Base-by-base conservation (phyloP, 2,888 invertebrate species). In the Lumbricus terrestris region DNA sequence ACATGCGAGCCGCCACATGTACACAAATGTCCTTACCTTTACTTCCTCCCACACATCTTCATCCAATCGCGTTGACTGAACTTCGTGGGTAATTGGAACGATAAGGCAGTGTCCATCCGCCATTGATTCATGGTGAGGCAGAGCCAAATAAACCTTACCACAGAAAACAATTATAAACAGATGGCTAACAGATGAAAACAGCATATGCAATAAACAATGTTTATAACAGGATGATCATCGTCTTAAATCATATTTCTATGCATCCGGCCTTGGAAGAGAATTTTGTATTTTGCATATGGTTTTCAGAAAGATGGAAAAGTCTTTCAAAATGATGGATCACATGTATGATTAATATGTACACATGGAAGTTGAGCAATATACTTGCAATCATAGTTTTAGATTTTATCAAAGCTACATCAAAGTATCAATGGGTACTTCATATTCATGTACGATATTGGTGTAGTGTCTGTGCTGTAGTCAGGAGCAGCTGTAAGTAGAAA, bases 1-100 rank as follows among this genome's bases (percentile, higher is more conserved):
- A 11, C n/a, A n/a, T 69, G 69, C 8, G 47, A 47, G 47, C 47
- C 23, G 23, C 47, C 23, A 11, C 3, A 15, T 23, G n/a, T 29
- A 69, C 69, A 69, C 69, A 69, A 1, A 69, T n/a, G n/a, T 29
- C n/a, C 85, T 94, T 95, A 97, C 97, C 95, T 96, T 96, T 91
- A 99, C 96, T 95, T 98, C 98, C 91, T 96, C 96, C 97, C 98
- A 99, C 88, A 97, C 97, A 95, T 99, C 98, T 96, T 99, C 99
- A 95, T 99, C 99, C 85, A 98, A 94, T 92, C 97, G 96, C 0
- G 98, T 98, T 82, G 97, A 96, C 94, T 97, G 97, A 4, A 96
- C 94, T 0, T 96, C 95, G 95, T 99, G 99, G 92, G 97, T 96
- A 93, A 97, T 96, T 0, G 98, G 98, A 4, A 97, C 96, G 93